Base-by-base conservation (phyloP, 2,888 invertebrate genomes). In the Mantis religiosa region DNA sequence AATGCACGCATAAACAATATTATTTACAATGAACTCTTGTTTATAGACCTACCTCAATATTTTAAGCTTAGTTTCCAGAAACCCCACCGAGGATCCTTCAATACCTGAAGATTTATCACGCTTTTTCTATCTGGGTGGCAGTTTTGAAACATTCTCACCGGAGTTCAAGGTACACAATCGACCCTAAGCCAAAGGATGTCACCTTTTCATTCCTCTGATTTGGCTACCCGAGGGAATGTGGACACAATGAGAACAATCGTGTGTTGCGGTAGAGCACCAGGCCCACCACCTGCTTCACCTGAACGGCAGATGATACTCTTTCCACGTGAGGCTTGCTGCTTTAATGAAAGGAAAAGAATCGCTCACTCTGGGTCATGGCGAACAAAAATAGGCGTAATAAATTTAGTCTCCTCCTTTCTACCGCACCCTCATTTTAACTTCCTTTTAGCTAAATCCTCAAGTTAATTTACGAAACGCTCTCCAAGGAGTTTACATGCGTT, bases 231-330 rank as follows among this genome's bases (percentile, higher is more conserved):
- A 6, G 54, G 47, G n/a, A 85, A n/a, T 34, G 34, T n/a, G 30
- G 30, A 14, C 27, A 87, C 82, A 87, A 87, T 87, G 41, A 25
- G n/a, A 82, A 87, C 87, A 87, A 87, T 87, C 82, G 86, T 14
- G 82, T 82, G 81, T 82, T 87, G 87, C 41, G 87, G 87, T 87
- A 87, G 87, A 27, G 54, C 54, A 15, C 15, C 25, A 71, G 54
- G 47, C 54, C 82, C 82, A 34, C 87, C 87, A 87, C 87, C 87
- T 87, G 87, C 20, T 87, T 82, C 82, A 27, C 47, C 28, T 30
- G 3, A 71, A 3, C 20, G 54, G 54, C 54, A 71, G 54, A 71
- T 71, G 54, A 71, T 71, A 71, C 54, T 4, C 20, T 71, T 71
- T 71, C 20, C 6, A 71, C 54, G 20, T 71, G 54, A 71, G 54